Base-by-base conservation (phyloP, 1,140 invertebrate species). In the Copidosoma floridanum region DNA sequence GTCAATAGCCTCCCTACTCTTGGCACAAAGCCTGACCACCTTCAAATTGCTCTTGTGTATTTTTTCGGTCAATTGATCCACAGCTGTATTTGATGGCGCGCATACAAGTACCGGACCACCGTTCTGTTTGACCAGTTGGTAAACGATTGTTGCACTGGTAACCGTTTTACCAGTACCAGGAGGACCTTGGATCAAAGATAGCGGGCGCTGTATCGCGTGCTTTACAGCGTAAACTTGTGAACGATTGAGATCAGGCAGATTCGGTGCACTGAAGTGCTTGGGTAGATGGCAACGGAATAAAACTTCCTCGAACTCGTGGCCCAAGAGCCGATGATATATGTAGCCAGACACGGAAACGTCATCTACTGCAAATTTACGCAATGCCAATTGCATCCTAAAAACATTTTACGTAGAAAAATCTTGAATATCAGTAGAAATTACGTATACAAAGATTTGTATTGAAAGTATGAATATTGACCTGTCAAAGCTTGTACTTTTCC, bases 211-310 rank as follows among this genome's bases (percentile, higher is more conserved):
- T 1, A 99, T 82, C 0, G 97, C 97, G 74, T 98, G 96, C 74
- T 98, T 98, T 0, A 99, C 97, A n/a, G 98, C 98, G 80, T 97
- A 98, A 0, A 98, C 95, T 82, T 97, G 94, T 0, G 94, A 98
- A 61, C 95, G 86, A 80, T 99, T 99, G 6, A 99, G 83, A 73
- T 99, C 97, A 0, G 98, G 98, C 47, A 99, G 79, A 75, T 98
- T 96, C 0, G 96, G 95, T 1, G 96, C 97, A 53, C 94, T 96
- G 72, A 98, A 98, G 65, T 98, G 90, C 75, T 98, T 98, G 0
- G 97, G 97, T 12, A 97, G 81, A 61, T 94, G 90, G 66, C 90
- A 92, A 12, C 92, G 85, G 68, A 95, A 95, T 1, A 97, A 72
- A 10, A 97, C 90, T 72, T 99, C 98, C 71, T 99, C 97, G 0